Percentiles rank a stretch among this genome's conserved stretches.
These are phyloP conservation scores for Oncorhynchus tshawytscha DNA, from an alignment of 2,113 vertebrate genomes.

Conservation along the genomic window DNA sequence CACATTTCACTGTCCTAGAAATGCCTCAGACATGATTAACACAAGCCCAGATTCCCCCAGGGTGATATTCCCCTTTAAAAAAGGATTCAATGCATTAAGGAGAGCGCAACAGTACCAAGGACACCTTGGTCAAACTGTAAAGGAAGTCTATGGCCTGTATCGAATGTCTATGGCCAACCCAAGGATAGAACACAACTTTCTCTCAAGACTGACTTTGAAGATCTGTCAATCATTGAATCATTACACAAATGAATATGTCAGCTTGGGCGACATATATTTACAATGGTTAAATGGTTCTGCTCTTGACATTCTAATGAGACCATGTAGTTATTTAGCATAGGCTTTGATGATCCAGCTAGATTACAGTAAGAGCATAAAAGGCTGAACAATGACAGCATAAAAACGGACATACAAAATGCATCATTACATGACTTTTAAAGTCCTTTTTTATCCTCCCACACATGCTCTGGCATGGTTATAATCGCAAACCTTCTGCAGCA, in stretches of 20 bases:
- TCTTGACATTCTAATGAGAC: too few species aligned
- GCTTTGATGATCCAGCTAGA: background rate
- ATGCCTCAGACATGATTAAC: too few species aligned
- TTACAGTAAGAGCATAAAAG: background rate
- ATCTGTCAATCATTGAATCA: too few species aligned
- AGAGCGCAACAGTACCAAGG: background rate
- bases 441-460: background rate
- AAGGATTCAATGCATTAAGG: background rate
- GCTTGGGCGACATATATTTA: too few species aligned
- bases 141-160: background rate
- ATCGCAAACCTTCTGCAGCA: background rate
- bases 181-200: too few species aligned
- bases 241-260: too few species aligned
- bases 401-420: background rate
- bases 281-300: too few species aligned
- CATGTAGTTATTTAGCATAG: too few species aligned
- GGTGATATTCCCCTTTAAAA: background rate
- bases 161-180: too few species aligned
- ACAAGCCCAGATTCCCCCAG: too few species aligned
- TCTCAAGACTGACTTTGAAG: too few species aligned
- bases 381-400: background rate
- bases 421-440: background rate
- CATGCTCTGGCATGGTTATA: background rate
- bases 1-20: too few species aligned
- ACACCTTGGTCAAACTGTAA: conserved; percentile 7